phyloP scores from a whole-genome alignment of 2,113 vertebrate species.

The Cavia aperea region DNA sequence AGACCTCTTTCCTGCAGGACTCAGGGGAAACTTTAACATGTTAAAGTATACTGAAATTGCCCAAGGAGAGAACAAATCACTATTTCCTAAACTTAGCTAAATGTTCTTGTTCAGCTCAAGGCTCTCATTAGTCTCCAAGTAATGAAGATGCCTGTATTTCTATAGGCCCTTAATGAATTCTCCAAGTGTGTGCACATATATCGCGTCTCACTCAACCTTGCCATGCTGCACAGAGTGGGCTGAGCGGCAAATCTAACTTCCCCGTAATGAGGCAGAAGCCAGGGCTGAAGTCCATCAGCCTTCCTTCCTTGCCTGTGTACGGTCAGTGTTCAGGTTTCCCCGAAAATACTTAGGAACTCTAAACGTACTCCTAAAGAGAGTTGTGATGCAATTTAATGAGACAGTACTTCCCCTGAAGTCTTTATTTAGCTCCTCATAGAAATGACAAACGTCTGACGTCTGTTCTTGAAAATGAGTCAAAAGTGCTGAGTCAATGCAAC shows the following conservation, averaged over 20 bases:
- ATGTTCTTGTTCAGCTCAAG: neutral
- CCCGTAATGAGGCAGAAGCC: neutral
- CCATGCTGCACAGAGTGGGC: rapidly evolving
- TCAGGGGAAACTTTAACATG: neutral
- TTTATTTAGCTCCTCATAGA: neutral
- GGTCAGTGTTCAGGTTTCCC: neutral
- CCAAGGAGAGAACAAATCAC: neutral
- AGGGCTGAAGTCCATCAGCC: neutral
- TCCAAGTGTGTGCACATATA: neutral
- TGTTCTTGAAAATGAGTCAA: conserved; percentile 14
- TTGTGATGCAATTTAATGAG: neutral
- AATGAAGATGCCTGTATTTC: neutral
- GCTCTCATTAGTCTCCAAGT: neutral
- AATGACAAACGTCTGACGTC: conserved; percentile 25
- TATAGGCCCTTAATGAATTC: neutral
- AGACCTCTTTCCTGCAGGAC: neutral
- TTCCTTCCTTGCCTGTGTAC: neutral
- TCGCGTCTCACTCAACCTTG: neutral
- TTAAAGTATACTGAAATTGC: neutral
- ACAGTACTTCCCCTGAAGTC: neutral
- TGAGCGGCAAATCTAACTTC: neutral
- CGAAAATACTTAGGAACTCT: neutral
- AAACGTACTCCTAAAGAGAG: neutral
- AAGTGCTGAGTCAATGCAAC: conserved; percentile 22
- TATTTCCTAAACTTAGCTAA: neutral